phyloP scores from a whole-genome alignment of 2,888 invertebrate genomes.

The Apodemia hepburni region DNA sequence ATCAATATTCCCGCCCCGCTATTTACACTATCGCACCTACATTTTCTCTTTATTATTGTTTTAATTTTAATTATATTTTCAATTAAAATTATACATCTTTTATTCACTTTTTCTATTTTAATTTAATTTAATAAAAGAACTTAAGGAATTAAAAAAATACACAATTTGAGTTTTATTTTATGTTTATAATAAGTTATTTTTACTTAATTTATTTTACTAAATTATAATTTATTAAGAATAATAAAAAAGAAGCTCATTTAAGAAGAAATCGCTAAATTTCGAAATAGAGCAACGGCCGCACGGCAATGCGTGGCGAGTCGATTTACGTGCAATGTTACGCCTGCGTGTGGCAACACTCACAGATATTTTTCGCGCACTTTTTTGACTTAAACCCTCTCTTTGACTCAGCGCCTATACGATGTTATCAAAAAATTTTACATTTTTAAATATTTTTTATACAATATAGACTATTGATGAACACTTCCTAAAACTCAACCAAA shows the following conservation, averaged over 20 bases:
- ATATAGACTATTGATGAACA: slow-evolving; percentile 46
- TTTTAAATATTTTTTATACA: slow-evolving; percentile 49
- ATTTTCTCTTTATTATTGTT: background rate
- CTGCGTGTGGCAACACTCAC: slow-evolving; percentile 64
- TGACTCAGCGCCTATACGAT: slow-evolving; percentile 70
- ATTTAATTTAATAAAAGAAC: background rate
- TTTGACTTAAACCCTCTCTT: slow-evolving; percentile 53
- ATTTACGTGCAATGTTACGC: slow-evolving; percentile 49
- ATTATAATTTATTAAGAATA: background rate
- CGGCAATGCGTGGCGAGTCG: slow-evolving; percentile 25
- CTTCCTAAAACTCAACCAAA: slow-evolving; percentile 28
- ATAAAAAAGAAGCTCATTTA: background rate
- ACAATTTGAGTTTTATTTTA: background rate
- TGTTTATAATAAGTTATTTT: background rate
- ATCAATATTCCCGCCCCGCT: slow-evolving; percentile 43
- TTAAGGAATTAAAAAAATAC: background rate
- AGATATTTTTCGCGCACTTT: slow-evolving; percentile 55
- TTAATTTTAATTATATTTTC: background rate
- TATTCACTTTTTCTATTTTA: background rate
- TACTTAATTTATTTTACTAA: background rate
- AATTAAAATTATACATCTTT: background rate
- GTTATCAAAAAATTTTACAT: slow-evolving; percentile 60
- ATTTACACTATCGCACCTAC: background rate
- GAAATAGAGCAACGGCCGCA: slow-evolving; percentile 19
- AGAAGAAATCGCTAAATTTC: background rate